Evolutionary conservation across 2,797 vertebrate species (phyloP).

Genomic region (Antrozous pallidus): DNA sequence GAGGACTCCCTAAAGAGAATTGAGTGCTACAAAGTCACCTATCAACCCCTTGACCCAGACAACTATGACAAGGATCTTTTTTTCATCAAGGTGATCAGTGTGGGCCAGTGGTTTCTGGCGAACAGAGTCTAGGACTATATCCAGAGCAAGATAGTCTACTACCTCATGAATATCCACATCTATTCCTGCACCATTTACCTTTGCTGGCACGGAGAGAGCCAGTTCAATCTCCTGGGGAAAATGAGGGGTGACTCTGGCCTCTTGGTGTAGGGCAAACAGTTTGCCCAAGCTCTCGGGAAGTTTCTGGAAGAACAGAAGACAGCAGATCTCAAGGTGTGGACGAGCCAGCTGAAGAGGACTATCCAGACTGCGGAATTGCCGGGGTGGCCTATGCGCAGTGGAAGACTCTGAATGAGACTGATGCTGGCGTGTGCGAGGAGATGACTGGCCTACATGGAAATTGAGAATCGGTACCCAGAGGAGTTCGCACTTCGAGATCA

Average conservation of each 20-base stretch:
- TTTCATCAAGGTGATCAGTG: constrained; percentile 98
- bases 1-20: constrained; percentile 98
- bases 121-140: constrained; percentile 98
- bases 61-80: constrained; percentile 93
- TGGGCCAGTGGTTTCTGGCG: constrained; percentile 95
- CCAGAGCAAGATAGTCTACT: constrained; percentile 99
- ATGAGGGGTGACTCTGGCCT: constrained; percentile 96
- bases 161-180: constrained; percentile 98
- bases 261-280: constrained; percentile 91
- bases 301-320: constrained; percentile 94
- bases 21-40: constrained; percentile 98
- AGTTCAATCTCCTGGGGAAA: constrained; percentile 90
- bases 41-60: constrained; percentile 94
- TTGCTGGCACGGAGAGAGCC: constrained; percentile 95
- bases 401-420: constrained; percentile 98
- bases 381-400: constrained; percentile 95
- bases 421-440: constrained; percentile 97
- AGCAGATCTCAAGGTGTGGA: constrained; percentile 96
- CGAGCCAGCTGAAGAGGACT: constrained; percentile 95
- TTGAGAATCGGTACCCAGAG: constrained; percentile 91
- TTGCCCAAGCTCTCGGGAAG: constrained; percentile 86
- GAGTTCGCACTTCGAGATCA: constrained; percentile 97
- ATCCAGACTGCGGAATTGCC: constrained; percentile 96
- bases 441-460: constrained; percentile 97
- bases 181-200: constrained; percentile 97